phyloP scores from a whole-genome alignment of 2,113 vertebrate species.

The Mixornis gularis region DNA sequence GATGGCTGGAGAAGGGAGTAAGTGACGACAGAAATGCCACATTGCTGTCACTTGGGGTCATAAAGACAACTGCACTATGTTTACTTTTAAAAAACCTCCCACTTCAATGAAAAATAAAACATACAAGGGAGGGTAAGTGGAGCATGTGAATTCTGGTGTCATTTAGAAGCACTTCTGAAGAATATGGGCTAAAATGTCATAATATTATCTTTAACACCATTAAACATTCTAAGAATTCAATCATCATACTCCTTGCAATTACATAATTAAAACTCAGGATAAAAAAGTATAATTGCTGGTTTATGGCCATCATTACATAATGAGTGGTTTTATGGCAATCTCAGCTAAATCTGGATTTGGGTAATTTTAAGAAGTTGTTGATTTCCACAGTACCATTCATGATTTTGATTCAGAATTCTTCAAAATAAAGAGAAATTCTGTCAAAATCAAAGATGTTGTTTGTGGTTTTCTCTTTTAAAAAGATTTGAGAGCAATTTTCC shows the following conservation, averaged over 20 bases:
- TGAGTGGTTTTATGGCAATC: background rate
- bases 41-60: background rate
- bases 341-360: background rate
- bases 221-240: background rate
- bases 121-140: background rate
- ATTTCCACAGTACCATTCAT: background rate
- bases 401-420: background rate
- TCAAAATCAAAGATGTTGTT: background rate
- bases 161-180: background rate
- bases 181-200: background rate
- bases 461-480: background rate
- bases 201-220: conserved; percentile 7
- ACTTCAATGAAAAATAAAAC: background rate
- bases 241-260: background rate
- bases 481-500: background rate
- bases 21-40: background rate
- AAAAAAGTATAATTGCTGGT: background rate
- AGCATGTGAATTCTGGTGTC: background rate
- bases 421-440: background rate
- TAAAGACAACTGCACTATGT: background rate
- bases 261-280: conserved; percentile 4
- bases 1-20: background rate
- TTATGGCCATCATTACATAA: background rate
- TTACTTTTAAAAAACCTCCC: background rate
- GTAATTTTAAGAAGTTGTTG: background rate